A percentile compares a stretch with the other conserved stretches of the same genome.
phyloP scores from a whole-genome alignment of 2,888 invertebrate species.

The Conistra vaccinii region DNA sequence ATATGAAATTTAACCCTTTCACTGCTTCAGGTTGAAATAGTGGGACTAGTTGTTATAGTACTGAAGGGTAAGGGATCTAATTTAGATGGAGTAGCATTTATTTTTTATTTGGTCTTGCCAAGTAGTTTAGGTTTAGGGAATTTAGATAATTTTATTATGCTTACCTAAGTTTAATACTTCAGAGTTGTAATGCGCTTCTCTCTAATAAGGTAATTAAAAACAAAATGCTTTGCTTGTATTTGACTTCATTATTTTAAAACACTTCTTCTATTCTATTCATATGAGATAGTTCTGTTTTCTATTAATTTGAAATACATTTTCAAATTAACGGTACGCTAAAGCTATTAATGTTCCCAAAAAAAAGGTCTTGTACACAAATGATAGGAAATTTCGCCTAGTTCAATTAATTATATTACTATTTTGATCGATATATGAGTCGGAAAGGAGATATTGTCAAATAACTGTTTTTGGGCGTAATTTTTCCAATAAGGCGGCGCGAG shows the following conservation, averaged over 20 bases:
- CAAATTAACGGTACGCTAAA: not conserved
- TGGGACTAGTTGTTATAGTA: constrained; percentile 49
- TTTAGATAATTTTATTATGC: constrained; percentile 7
- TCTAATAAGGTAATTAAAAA: not conserved
- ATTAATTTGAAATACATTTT: not conserved
- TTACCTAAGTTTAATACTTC: not conserved
- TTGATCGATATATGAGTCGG: not conserved
- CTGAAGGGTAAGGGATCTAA: constrained; percentile 34
- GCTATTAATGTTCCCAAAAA: not conserved
- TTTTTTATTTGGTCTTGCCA: constrained; percentile 26
- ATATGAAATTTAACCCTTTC: constrained; percentile 66
- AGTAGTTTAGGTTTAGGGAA: not conserved
- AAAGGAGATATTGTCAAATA: not conserved
- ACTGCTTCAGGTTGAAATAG: constrained; percentile 58
- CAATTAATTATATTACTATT: not conserved
- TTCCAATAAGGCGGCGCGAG: not conserved
- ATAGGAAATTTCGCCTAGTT: not conserved
- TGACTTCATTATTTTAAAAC: not conserved
- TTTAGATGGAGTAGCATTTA: constrained; percentile 19
- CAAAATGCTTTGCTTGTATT: not conserved
- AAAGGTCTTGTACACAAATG: not conserved
- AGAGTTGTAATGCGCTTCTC: not conserved
- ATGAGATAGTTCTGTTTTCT: not conserved
- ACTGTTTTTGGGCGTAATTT: not conserved
- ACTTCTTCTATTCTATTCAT: not conserved